phyloP scores from a whole-genome alignment of 2,113 vertebrate genomes.

The Vulpes ferrilata region DNA sequence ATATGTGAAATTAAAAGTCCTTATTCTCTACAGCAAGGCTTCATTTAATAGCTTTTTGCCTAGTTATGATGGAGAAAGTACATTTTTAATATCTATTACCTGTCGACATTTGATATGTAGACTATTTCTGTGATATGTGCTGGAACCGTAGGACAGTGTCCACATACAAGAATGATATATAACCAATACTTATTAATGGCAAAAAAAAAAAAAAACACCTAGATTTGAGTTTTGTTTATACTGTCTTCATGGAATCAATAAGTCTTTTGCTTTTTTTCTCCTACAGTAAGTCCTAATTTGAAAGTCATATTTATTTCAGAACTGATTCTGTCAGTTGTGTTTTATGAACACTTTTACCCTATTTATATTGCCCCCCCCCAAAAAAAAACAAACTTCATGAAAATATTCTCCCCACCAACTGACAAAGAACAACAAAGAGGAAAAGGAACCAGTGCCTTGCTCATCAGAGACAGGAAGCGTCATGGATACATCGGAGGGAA shows the following conservation, averaged over 20 bases:
- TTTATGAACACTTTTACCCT: not conserved
- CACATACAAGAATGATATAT: not conserved
- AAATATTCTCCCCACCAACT: not conserved
- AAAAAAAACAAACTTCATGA: not conserved
- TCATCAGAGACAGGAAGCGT: not conserved
- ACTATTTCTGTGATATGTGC: not conserved
- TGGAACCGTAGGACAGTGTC: not conserved
- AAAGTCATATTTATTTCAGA: conserved; percentile 7
- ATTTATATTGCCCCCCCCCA: not conserved
- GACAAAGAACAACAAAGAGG: not conserved
- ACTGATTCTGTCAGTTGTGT: not conserved
- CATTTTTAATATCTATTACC: not conserved
- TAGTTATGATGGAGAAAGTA: not conserved
- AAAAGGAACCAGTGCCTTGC: not conserved
- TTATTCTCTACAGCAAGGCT: not conserved
- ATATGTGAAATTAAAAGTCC: not conserved
- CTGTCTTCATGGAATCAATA: not conserved
- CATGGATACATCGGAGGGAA: not conserved
- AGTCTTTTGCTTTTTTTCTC: not conserved
- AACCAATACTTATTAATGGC: not conserved
- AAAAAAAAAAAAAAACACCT: not conserved
- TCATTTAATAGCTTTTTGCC: not conserved
- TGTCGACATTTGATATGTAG: not conserved
- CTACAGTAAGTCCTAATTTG: not conserved
- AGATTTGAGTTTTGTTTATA: not conserved